These are phyloP conservation scores for Nesidiocoris tenuis DNA, from an alignment of 2,888 invertebrate genomes.

Conservation along the genomic window DNA sequence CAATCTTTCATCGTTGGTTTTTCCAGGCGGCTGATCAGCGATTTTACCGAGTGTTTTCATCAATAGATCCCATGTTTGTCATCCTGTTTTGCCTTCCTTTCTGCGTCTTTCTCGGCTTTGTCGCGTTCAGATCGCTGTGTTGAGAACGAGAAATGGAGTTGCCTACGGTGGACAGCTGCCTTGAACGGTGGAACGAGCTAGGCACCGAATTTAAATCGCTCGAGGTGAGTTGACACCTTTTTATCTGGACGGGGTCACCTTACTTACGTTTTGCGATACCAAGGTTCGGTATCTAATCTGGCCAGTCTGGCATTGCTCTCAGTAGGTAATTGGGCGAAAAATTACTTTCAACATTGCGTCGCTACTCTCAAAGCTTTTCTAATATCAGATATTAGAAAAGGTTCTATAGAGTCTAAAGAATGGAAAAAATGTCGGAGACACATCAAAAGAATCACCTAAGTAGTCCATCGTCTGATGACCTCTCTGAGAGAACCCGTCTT, in stretches of 20 bases:
- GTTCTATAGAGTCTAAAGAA: background rate
- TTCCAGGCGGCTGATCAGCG: background rate
- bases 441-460: too few relatives aligned
- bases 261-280: too few relatives aligned
- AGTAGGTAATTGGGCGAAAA: too few relatives aligned
- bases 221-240: constrained; percentile 63
- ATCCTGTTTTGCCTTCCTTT: background rate
- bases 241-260: too few relatives aligned
- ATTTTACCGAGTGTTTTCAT: background rate
- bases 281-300: too few relatives aligned
- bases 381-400: background rate
- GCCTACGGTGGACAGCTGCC: constrained; percentile 55
- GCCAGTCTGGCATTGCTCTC: too few relatives aligned
- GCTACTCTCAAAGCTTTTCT: background rate
- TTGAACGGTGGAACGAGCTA: constrained; percentile 79
- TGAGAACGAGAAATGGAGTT: constrained; percentile 48
- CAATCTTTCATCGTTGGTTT: background rate
- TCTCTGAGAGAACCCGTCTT: too few relatives aligned
- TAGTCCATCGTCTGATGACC: too few relatives aligned
- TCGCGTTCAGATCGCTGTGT: background rate
- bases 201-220: constrained; percentile 74
- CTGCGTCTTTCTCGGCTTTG: background rate
- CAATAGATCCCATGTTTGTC: background rate
- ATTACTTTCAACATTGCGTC: too few relatives aligned
- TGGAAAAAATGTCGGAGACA: too few relatives aligned